Evolutionary conservation across 2,797 vertebrate species (phyloP), one percentile per base, ranked within the genome.

Genomic region (Muscicapa striata): DNA sequence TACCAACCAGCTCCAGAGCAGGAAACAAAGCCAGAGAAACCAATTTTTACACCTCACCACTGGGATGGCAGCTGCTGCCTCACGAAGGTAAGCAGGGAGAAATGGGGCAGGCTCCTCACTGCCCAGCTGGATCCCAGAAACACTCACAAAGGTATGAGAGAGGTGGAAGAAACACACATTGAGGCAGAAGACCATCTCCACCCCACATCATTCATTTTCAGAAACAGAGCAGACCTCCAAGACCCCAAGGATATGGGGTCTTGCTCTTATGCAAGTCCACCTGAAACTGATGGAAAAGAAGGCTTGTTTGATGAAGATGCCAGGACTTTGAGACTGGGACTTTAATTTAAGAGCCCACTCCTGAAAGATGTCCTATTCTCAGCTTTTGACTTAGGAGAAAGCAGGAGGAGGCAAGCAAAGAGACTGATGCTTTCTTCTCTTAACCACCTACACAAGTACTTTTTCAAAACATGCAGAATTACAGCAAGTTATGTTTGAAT

Each of bases 41-140:
- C 38, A 11, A 51, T 48, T 69, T 72, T 54, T 46, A 81, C 84
- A 90, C n/a, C 11, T 87, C n/a, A 32, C 34, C 6, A 36, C 2
- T 2, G 1, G 0, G 13, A 74, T 2, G 26, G 34, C 48, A 70
- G 62, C 36, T 5, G 9, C 58, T 88, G 51, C 38, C 48, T 18
- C 54, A 51, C 10, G n/a, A 52, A 90, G n/a, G 19, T 13, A 77
- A 87, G 30, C 7, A 36, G 6, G 6, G 15, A 20, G 36, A 72
- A 88, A 58, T 1, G 4, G 5, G 6, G 16, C 9, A 76, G 36
- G 26, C 41, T 77, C 10, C 17, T 70, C 43, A 57, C 14, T n/a
- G 41, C 41, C 49, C 1, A 1, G 3, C 0, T 4, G 0, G 34
- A 72, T n/a, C 15, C 21, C 40, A 68, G 23, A 80, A 72, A 89